These are phyloP conservation scores for Palythoa grandis DNA, from an alignment of 92 coral and sea anemone genomes.

Conservation along the genomic window DNA sequence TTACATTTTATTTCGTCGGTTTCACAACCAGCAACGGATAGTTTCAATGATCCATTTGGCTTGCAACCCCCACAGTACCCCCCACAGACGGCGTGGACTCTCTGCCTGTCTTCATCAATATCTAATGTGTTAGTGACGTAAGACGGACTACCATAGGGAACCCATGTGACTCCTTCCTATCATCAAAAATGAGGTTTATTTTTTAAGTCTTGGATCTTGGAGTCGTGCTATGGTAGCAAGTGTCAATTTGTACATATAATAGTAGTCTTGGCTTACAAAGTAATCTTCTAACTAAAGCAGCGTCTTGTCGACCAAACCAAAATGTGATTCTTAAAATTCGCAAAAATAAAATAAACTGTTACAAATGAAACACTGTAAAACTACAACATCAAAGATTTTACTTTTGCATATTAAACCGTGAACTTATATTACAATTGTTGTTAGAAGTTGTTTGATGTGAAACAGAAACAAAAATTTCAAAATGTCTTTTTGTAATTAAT, in stretches of 20 bases:
- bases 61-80: constrained; percentile 95
- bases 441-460: too few species aligned
- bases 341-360: too few species aligned
- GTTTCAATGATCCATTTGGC: constrained; percentile 63
- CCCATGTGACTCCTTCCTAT: constrained; percentile 85
- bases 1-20: constrained; percentile 80
- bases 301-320: too few species aligned
- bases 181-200: not conserved
- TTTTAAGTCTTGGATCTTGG: not conserved
- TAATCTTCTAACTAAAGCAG: too few species aligned
- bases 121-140: constrained; percentile 77
- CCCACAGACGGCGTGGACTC: constrained; percentile 88
- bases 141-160: constrained; percentile 78
- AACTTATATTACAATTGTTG: too few species aligned
- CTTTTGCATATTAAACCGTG: too few species aligned
- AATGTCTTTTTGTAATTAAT: too few species aligned
- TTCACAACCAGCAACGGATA: constrained; percentile 73
- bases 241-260: not conserved
- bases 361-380: too few species aligned
- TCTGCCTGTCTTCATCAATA: constrained; percentile 59
- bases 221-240: not conserved
- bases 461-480: too few species aligned
- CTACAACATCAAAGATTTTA: too few species aligned
- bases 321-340: too few species aligned
- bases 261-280: too few species aligned